Conservation (phyloP, 2,888 invertebrate genomes). For the Scaptomyza flava region DNA sequence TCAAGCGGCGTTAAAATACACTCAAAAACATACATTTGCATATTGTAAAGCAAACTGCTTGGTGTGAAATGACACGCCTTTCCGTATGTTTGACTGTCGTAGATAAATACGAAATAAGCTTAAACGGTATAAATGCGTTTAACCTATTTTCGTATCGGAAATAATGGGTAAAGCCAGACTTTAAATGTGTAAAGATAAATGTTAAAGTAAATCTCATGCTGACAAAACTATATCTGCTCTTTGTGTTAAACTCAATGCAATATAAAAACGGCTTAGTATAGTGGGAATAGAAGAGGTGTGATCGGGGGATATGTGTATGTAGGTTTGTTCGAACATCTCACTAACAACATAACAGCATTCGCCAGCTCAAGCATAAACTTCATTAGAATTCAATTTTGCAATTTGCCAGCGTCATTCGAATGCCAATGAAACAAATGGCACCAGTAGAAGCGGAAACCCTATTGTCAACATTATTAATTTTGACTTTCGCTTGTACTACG, state of each 20-base stretch:
- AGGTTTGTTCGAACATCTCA: not conserved
- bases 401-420: constrained; percentile 13
- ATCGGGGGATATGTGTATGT: not conserved
- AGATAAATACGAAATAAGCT: constrained; percentile 7
- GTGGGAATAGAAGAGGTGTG: not conserved
- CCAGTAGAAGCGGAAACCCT: not conserved
- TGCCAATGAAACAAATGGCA: constrained; percentile 10
- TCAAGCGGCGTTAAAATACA: not conserved
- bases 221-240: not conserved
- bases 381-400: constrained; percentile 45
- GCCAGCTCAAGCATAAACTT: constrained; percentile 12
- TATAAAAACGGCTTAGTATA: not conserved
- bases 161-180: not conserved
- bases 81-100: not conserved
- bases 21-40: constrained; percentile 1
- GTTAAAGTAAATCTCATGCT: not conserved
- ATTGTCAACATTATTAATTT: constrained; percentile 17
- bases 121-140: constrained; percentile 17
- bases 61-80: constrained; percentile 16
- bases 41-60: constrained; percentile 1
- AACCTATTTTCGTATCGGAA: constrained; percentile 3
- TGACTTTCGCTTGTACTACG: constrained; percentile 4
- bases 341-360: constrained; percentile 12
- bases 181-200: not conserved
- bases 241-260: constrained; percentile 4